Conservation (phyloP, 2,113 vertebrate species). For the Tragelaphus imberbis region DNA sequence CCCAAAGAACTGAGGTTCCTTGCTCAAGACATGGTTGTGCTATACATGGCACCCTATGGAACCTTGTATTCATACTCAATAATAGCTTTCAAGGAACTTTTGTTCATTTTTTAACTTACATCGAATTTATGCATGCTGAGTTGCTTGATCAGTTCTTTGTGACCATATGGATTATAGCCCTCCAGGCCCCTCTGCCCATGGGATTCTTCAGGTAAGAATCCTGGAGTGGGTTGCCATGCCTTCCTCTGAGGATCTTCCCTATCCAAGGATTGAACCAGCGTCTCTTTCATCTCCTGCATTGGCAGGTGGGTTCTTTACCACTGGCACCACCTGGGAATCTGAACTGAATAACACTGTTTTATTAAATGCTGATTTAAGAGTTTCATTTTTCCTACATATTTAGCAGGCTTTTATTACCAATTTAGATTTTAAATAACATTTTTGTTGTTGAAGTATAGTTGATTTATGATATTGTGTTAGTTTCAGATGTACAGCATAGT, state of each 20-base stretch:
- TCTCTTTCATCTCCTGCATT: background rate
- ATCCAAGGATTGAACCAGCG: background rate
- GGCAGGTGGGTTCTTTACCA: background rate
- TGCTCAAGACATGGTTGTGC: background rate
- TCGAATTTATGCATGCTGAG: background rate
- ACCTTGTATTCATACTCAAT: background rate
- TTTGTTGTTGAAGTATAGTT: background rate
- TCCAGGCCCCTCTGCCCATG: background rate
- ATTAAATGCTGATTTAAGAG: background rate
- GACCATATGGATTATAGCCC: background rate
- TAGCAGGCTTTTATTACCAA: background rate
- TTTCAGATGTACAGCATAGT: background rate
- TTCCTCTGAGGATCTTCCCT: background rate
- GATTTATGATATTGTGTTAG: background rate
- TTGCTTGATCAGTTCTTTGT: background rate
- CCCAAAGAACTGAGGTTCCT: background rate
- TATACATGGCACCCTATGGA: background rate
- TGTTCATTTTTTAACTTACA: conserved; percentile 7
- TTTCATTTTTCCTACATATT: background rate
- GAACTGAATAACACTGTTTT: background rate
- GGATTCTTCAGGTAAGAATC: background rate
- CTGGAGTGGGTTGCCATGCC: background rate
- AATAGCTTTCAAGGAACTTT: background rate
- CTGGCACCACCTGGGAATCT: background rate
- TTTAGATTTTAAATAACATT: background rate